Percentiles rank a stretch among this genome's conserved stretches.
These are phyloP conservation scores for Aspidiotus rigidus DNA, from an alignment of 2,888 invertebrate genomes.

Conservation along the genomic window DNA sequence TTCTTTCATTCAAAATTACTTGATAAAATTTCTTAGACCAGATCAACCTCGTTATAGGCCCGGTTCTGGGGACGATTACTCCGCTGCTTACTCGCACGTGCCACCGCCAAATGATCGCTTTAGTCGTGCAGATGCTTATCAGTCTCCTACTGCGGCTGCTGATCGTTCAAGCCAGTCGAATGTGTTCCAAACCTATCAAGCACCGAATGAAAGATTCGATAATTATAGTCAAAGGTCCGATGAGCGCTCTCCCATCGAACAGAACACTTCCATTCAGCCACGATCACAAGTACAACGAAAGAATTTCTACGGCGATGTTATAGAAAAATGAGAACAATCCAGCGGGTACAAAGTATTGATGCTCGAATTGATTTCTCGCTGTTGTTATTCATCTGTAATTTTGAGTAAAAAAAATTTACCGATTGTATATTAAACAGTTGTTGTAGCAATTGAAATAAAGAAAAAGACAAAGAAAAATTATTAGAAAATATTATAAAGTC, in stretches of 20 bases:
- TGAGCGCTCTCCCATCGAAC: no score
- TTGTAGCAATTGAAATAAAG: no score
- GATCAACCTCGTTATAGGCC: background rate
- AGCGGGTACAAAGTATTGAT: background rate
- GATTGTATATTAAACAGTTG: no score
- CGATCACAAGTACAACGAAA: constrained; percentile 16
- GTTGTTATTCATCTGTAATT: no score
- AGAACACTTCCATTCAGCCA: background rate
- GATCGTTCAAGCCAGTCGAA: no score
- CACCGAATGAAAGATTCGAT: no score
- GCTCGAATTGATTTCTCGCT: background rate
- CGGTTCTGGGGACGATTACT: constrained; percentile 21
- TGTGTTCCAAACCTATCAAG: no score
- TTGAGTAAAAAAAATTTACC: no score
- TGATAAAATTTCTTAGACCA: background rate
- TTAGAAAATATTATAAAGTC: no score
- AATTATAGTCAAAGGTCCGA: no score
- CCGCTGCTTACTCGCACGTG: constrained; percentile 10
- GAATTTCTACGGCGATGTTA: constrained; percentile 24
- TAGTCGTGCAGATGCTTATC: background rate
- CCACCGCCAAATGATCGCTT: background rate
- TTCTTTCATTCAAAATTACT: constrained; percentile 2
- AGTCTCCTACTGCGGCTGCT: background rate
- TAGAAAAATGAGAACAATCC: constrained; percentile 17
- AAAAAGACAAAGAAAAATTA: no score